phyloP scores from a whole-genome alignment of 2,888 invertebrate species.

The Macrosiphum euphorbiae region DNA sequence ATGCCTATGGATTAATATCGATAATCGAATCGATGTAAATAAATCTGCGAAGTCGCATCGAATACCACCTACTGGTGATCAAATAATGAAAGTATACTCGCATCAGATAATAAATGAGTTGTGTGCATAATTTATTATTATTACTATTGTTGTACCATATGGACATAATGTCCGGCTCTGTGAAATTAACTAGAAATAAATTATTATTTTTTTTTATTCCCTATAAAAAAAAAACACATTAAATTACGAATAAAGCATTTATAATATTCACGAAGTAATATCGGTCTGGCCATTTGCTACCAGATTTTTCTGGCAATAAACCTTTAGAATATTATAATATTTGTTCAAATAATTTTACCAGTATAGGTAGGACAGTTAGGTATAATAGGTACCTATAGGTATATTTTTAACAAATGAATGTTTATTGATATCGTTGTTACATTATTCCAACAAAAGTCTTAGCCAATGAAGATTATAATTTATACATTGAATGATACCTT shows the following conservation, averaged over 20 bases:
- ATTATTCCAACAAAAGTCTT: neutral
- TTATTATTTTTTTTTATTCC: neutral
- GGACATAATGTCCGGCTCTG: neutral
- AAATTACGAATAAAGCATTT: neutral
- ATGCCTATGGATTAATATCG: neutral
- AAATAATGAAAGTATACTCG: neutral
- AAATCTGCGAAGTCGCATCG: neutral
- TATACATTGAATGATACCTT: neutral
- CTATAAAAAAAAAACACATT: neutral
- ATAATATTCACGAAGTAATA: neutral
- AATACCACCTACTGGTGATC: slow-evolving; percentile 5
- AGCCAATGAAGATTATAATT: neutral
- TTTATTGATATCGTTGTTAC: neutral
- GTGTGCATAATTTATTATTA: neutral
- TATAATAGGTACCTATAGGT: neutral
- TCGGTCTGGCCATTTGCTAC: neutral
- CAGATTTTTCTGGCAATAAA: neutral
- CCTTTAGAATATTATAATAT: neutral
- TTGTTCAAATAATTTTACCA: neutral
- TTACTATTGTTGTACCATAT: neutral
- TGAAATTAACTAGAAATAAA: neutral
- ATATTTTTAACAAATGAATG: neutral
- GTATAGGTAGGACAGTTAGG: too few species aligned
- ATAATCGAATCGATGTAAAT: neutral
- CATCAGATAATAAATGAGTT: neutral